Evolutionary conservation across 1,140 invertebrate genomes (phyloP), one percentile per base, ranked within the genome.

Genomic region (Danaus melanippus): DNA sequence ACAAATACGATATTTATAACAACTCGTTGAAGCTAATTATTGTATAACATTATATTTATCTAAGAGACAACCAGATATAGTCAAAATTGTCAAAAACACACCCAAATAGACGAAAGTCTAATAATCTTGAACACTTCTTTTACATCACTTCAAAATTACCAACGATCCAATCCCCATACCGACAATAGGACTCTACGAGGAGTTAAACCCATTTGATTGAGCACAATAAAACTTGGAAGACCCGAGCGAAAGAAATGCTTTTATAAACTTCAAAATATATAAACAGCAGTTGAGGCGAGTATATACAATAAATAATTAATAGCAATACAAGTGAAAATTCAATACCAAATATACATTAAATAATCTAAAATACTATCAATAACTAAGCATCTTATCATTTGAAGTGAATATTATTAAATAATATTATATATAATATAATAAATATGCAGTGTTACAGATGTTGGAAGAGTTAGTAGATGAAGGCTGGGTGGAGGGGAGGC

Each of bases 401-500:
- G 1, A 15, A 1, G 21, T 32, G 21, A 5, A 4, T 32, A 32
- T 4, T 32, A 32, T 32, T 32, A 32, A 32, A 32, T 32, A 32
- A 32, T 32, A 32, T 32, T 4, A 4, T 32, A 32, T 32, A 32
- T 32, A 32, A 32, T 32, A 32, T 32, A 32, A 32, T 32, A 4
- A 32, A 32, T 32, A 5, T 32, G 21, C 21, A 32, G 21, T 32
- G 21, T 32, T 2, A 32, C 21, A 5, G 4, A 0, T 32, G 6
- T 47, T 10, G n/a, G 15, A 17, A 12, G 50, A 46, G 47, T 58
- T 70, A 86, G 64, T 86, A 86, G 45, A 86, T 86, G 59, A 84
- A 86, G 4, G 83, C 83, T 8, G 80, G 83, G 54, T 86, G 83
- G 0, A 84, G 69, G 0, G 76, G 82, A 0, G 79, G 78, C n/a